A percentile compares a stretch with the other conserved stretches of the same genome.
phyloP scores from a whole-genome alignment of 2,888 invertebrate species.

The Ametastegia equiseti region DNA sequence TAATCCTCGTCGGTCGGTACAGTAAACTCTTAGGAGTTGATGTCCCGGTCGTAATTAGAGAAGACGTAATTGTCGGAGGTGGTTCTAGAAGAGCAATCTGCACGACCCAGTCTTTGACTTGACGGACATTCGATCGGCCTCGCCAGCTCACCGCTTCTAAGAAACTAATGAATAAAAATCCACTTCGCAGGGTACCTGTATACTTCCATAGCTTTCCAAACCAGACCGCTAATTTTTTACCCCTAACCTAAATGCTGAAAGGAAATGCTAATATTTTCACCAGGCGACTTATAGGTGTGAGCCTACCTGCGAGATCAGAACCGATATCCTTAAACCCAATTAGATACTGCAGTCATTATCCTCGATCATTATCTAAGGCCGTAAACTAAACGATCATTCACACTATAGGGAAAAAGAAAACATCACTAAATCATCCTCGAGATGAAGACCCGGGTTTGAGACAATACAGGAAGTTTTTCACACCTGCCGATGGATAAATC shows the following conservation, averaged over 20 bases:
- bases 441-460: not conserved
- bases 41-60: conserved; percentile 40
- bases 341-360: conserved; percentile 23
- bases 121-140: not conserved
- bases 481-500: conserved; percentile 45
- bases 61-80: conserved; percentile 37
- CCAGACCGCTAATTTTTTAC: too few species aligned
- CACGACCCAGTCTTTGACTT: not conserved
- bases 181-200: not conserved
- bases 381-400: conserved; percentile 23
- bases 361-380: conserved; percentile 31
- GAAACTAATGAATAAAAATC: conserved; percentile 39
- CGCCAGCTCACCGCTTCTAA: not conserved
- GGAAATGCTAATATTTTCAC: conserved; percentile 32
- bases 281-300: not conserved
- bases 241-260: conserved; percentile 5
- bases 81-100: not conserved
- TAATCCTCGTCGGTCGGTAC: conserved; percentile 11
- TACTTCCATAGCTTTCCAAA: not conserved
- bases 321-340: conserved; percentile 19
- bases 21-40: conserved; percentile 18
- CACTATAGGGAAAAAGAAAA: not conserved
- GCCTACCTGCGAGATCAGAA: not conserved
- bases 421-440: conserved; percentile 28
- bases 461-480: conserved; percentile 5